Conservation (phyloP, 2,888 invertebrate genomes). For the Molorchus minor region DNA sequence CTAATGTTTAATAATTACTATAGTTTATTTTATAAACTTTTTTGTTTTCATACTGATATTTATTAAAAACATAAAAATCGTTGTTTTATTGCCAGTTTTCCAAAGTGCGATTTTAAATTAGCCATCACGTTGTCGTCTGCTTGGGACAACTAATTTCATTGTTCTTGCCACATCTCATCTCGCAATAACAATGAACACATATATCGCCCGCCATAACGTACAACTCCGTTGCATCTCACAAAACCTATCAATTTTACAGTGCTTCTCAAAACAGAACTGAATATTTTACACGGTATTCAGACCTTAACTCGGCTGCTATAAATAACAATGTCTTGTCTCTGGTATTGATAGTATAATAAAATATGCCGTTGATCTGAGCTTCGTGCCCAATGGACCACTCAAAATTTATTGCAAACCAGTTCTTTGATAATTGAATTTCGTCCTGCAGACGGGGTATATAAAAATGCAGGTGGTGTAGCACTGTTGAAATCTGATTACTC, state of each 20-base stretch:
- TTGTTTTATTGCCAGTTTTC: no score
- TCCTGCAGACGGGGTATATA: conserved; percentile 18
- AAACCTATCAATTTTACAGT: conserved; percentile 27
- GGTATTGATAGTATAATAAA: conserved; percentile 26
- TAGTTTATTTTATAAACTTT: no score
- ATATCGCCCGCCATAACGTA: not conserved
- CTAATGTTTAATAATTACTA: no score
- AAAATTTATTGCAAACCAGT: conserved; percentile 32
- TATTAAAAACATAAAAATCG: no score
- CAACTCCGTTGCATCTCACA: conserved; percentile 15
- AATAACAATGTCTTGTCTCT: conserved; percentile 32
- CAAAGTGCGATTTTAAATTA: no score
- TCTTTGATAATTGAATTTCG: conserved; percentile 25
- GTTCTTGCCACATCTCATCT: no score
- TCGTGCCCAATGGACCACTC: conserved; percentile 29
- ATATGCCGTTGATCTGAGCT: conserved; percentile 21
- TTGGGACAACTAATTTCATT: no score
- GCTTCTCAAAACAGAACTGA: conserved; percentile 28
- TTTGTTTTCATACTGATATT: no score
- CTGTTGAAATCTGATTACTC: conserved; percentile 14
- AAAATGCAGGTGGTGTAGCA: conserved; percentile 12
- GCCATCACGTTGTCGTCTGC: no score
- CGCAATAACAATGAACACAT: no score
- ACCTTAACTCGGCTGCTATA: conserved; percentile 24
- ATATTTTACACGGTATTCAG: conserved; percentile 26